Conservation (phyloP, 2,113 vertebrate genomes). For the Sterrhoptilus dennistouni region DNA sequence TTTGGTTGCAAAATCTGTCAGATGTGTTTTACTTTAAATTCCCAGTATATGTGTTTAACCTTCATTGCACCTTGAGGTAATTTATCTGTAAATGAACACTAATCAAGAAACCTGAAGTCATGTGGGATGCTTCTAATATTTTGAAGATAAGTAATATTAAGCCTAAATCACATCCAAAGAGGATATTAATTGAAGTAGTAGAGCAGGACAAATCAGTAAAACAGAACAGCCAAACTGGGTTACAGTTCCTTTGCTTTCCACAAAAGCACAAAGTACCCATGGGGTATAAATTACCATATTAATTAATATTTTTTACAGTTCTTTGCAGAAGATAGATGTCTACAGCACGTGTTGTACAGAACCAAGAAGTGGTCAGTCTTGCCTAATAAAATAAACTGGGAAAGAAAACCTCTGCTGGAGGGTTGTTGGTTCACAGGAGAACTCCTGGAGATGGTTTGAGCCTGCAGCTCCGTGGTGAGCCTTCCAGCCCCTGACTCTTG, state of each 20-base stretch:
- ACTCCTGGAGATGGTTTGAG: neutral
- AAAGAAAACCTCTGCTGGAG: neutral
- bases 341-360: neutral
- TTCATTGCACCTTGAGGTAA: neutral
- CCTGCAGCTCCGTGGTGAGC: neutral
- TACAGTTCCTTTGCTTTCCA: slow-evolving; percentile 21
- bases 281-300: neutral
- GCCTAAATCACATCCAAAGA: neutral
- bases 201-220: slow-evolving; percentile 1
- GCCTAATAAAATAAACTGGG: neutral
- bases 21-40: neutral
- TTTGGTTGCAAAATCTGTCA: neutral
- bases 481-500: neutral
- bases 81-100: neutral
- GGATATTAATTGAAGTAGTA: neutral
- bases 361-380: neutral
- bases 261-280: neutral
- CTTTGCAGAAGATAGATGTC: neutral
- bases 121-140: neutral
- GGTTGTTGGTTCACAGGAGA: neutral
- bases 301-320: neutral
- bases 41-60: neutral
- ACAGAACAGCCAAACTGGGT: neutral
- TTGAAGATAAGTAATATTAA: neutral
- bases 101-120: neutral